A percentile compares a stretch with the other conserved stretches of the same genome.
Evolutionary conservation across 2,113 vertebrate genomes (phyloP).

Genomic region (Probosciger aterrimus): DNA sequence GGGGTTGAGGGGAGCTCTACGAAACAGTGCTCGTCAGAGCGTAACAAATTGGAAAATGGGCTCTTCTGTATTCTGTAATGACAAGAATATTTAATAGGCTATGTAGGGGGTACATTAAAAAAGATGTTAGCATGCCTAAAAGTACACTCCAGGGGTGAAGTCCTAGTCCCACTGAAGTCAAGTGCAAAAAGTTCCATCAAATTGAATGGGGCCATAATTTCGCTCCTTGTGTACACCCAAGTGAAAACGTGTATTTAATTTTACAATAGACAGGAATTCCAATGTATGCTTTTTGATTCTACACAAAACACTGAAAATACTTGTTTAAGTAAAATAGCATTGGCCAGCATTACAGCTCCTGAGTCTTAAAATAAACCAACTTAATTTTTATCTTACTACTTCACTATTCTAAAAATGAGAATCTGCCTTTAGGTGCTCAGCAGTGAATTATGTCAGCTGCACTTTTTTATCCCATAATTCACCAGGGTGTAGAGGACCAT

Average conservation of each 20-base stretch:
- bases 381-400: constrained; percentile 31
- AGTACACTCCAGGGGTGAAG: constrained; percentile 39
- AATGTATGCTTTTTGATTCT: not conserved
- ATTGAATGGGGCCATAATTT: constrained; percentile 40
- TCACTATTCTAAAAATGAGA: not conserved
- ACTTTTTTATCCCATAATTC: constrained; percentile 22
- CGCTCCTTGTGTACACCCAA: not conserved
- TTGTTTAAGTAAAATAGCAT: constrained; percentile 26
- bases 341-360: not conserved
- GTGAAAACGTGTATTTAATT: constrained; percentile 34
- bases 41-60: constrained; percentile 48
- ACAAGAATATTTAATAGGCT: constrained; percentile 64
- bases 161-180: constrained; percentile 40
- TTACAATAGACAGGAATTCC: not conserved
- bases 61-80: constrained; percentile 52
- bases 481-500: not conserved
- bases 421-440: not conserved
- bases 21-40: constrained; percentile 41
- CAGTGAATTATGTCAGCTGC: constrained; percentile 15
- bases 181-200: constrained; percentile 28
- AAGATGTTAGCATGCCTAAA: constrained; percentile 42
- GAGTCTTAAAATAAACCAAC: constrained; percentile 35
- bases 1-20: constrained; percentile 50
- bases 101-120: constrained; percentile 51
- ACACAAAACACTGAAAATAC: constrained; percentile 9